Evolutionary conservation across 1,140 invertebrate species (phyloP).

Genomic region (Drosophila nasuta): DNA sequence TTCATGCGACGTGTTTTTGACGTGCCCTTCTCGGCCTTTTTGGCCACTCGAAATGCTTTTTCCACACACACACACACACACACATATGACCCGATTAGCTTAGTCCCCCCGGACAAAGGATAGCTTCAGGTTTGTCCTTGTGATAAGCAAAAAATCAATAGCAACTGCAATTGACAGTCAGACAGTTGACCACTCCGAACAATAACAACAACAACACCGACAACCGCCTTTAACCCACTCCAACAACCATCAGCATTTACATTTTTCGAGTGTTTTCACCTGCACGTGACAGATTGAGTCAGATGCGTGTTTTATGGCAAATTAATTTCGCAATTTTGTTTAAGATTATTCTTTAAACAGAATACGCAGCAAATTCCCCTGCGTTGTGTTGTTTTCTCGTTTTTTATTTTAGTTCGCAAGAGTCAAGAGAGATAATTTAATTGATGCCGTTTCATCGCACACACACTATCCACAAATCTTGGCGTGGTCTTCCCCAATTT

Average conservation of each 20-base stretch:
- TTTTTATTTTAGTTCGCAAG: slow-evolving; percentile 7
- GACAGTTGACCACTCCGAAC: slow-evolving; percentile 1
- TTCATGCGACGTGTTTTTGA: slow-evolving; percentile 48
- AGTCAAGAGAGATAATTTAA: slow-evolving; percentile 22
- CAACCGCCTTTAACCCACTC: slow-evolving; percentile 4
- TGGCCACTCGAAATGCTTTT: slow-evolving; percentile 60
- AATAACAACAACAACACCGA: background rate
- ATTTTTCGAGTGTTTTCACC: slow-evolving; percentile 51
- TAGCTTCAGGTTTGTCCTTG: slow-evolving; percentile 27
- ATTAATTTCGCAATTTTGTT: slow-evolving; percentile 21
- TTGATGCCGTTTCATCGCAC: slow-evolving; percentile 25
- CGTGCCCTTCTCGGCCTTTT: slow-evolving; percentile 51
- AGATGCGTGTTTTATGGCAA: slow-evolving; percentile 31
- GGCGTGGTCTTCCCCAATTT: slow-evolving; percentile 70
- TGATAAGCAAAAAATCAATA: slow-evolving; percentile 67
- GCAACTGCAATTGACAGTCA: slow-evolving; percentile 52
- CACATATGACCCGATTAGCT: slow-evolving; percentile 62
- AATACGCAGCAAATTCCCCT: slow-evolving; percentile 28
- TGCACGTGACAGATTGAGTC: slow-evolving; percentile 33
- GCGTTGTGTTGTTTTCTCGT: background rate
- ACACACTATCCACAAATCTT: slow-evolving; percentile 44
- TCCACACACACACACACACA: slow-evolving; percentile 19
- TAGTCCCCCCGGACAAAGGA: slow-evolving; percentile 15
- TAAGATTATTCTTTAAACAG: slow-evolving; percentile 18
- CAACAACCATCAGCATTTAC: background rate